A percentile compares a stretch with the other conserved stretches of the same genome.
phyloP scores from a whole-genome alignment of 2,113 vertebrate species.

The Puntigrus tetrazona region DNA sequence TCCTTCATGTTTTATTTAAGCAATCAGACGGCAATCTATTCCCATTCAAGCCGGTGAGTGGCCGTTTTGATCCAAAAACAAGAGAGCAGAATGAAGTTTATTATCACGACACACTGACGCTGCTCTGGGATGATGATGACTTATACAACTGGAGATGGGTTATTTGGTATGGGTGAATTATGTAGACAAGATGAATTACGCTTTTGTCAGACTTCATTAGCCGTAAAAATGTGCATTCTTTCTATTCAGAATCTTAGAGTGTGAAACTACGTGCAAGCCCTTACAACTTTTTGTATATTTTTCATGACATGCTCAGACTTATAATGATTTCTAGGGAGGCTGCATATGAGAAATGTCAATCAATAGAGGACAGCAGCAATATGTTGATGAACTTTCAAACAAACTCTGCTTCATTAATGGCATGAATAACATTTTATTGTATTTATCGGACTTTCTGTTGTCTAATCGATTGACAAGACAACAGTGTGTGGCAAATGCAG shows the following conservation, averaged over 20 bases:
- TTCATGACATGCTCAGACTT: not conserved
- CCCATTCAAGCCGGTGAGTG: slow-evolving; percentile 63
- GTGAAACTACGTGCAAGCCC: not conserved
- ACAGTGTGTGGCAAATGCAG: not conserved
- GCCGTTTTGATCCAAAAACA: slow-evolving; percentile 67
- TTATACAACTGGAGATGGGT: slow-evolving; percentile 50
- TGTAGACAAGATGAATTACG: slow-evolving; percentile 49
- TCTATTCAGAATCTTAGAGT: slow-evolving; percentile 28
- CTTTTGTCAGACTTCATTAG: slow-evolving; percentile 52
- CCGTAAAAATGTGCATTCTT: slow-evolving; percentile 51
- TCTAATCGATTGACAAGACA: not conserved
- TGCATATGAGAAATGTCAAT: not conserved
- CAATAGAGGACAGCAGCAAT: not conserved
- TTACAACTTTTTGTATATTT: slow-evolving; percentile 20
- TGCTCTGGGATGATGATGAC: slow-evolving; percentile 37
- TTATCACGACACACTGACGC: slow-evolving; percentile 43
- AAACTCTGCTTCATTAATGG: not conserved
- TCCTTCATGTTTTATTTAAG: slow-evolving; percentile 80
- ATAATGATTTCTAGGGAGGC: slow-evolving; percentile 5
- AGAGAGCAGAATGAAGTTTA: slow-evolving; percentile 60
- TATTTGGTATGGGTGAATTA: slow-evolving; percentile 57
- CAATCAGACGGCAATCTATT: slow-evolving; percentile 71
- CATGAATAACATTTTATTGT: not conserved
- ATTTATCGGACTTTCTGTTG: not conserved
- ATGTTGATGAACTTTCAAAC: slow-evolving; percentile 15